These are phyloP conservation scores for Cantharis rustica DNA, from an alignment of 2,888 invertebrate species.

Conservation along the genomic window DNA sequence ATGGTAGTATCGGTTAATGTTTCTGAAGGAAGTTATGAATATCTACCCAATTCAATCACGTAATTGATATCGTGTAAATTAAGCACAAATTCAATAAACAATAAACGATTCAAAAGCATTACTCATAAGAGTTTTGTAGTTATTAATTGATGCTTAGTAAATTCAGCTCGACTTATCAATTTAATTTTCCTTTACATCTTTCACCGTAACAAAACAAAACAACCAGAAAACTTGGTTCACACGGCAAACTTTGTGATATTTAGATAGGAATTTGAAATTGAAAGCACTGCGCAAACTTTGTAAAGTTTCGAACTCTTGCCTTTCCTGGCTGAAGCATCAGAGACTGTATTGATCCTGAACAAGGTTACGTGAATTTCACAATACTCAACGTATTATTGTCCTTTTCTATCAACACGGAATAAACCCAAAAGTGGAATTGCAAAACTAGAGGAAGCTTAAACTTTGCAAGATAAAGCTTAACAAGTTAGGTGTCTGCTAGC, in stretches of 20 bases:
- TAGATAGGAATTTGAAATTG: constrained; percentile 26
- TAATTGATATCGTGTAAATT: constrained; percentile 32
- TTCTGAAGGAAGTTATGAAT: not conserved
- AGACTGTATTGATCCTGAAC: constrained; percentile 56
- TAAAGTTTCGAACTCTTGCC: constrained; percentile 52
- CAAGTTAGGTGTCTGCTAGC: constrained; percentile 2
- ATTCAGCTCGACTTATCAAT: constrained; percentile 3
- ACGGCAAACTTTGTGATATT: constrained; percentile 25
- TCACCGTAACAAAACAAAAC: constrained; percentile 4
- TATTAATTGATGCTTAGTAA: constrained; percentile 9
- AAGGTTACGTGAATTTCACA: constrained; percentile 52
- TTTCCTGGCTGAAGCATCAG: constrained; percentile 49
- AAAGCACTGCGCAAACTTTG: constrained; percentile 46
- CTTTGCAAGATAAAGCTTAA: not conserved
- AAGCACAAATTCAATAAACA: constrained; percentile 14
- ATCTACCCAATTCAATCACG: not conserved
- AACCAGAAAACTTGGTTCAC: constrained; percentile 15
- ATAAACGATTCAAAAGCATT: not conserved
- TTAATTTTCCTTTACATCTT: constrained; percentile 9
- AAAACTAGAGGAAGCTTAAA: constrained; percentile 18
- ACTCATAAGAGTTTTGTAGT: not conserved
- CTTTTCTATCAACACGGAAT: constrained; percentile 41
- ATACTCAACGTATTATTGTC: constrained; percentile 45
- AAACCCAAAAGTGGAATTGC: constrained; percentile 20
- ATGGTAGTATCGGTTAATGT: not conserved